Evolutionary conservation across 1,140 invertebrate species (phyloP), one percentile per base, ranked within the genome.

Genomic region (Zeugodacus cucurbitae): DNA sequence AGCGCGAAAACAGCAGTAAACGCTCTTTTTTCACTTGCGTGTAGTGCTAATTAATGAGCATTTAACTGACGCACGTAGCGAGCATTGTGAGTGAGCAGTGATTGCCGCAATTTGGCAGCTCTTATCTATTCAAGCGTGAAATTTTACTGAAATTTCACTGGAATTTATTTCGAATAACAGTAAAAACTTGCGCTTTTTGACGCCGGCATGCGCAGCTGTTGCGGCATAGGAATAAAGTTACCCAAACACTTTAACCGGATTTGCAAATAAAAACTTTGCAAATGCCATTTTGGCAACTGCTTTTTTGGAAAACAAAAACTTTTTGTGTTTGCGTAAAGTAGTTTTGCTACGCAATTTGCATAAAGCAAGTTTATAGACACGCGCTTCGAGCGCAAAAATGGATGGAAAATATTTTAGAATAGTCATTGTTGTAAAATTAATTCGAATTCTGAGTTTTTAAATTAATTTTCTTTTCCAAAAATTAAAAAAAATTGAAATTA

Each of bases 51-150:
- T 74, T 74, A 74, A 74, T 74, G 67, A 20, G 6, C 20, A 20
- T 74, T 37, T 37, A 74, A 74, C 41, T 74, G 67, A 34, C 14
- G 34, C 34, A 74, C 34, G 29, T 41, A 22, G 14, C 5, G 34
- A 22, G 20, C 3, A 0, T 32, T 34, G 41, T 44, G 41, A 44
- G 7, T 44, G 41, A 44, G 14, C 48, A 7, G 14, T 37, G 32
- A 74, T n/a, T 74, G 7, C 34, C 32, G 6, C 1, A 17, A 74
- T 74, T 74, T 74, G 26, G 26, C 29, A 67, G 29, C 17, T 32
- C 34, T 74, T 74, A 74, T 74, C 34, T 74, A 74, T 41, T 74
- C 67, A 74, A 74, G 67, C 17, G 34, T 37, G 67, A 37, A 74
- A 41, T 37, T 74, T 37, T 3, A n/a, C 67, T 74, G 67, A 74